Conservation (phyloP, 2,797 vertebrate species). For the Chrosomus eos region DNA sequence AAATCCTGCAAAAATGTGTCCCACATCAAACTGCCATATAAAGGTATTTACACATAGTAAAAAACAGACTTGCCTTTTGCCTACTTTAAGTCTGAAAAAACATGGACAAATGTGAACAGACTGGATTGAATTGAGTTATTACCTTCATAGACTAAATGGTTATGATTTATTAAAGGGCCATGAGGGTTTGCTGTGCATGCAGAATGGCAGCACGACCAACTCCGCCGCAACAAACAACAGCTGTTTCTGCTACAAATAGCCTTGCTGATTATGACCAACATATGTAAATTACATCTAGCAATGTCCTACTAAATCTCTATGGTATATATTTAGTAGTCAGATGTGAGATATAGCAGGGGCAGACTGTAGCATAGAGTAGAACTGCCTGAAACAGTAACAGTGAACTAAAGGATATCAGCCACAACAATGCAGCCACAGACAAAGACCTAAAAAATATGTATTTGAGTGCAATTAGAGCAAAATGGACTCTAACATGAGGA, state of each 20-base stretch:
- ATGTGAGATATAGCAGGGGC: constrained; percentile 1
- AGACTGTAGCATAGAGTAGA: neutral
- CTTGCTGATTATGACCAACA: constrained; percentile 45
- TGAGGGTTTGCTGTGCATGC: constrained; percentile 21
- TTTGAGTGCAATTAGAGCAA: constrained; percentile 35
- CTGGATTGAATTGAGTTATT: constrained; percentile 27
- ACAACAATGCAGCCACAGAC: constrained; percentile 21
- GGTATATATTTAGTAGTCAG: constrained; percentile 21
- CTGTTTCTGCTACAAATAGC: constrained; percentile 48
- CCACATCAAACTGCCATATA: neutral
- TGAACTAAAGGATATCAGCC: constrained; percentile 2
- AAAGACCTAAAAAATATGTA: neutral
- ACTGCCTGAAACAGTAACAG: neutral
- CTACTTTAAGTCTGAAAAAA: neutral
- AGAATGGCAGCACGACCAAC: constrained; percentile 7
- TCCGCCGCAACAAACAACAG: constrained; percentile 46
- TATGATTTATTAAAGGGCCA: constrained; percentile 37
- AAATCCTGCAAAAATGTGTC: neutral
- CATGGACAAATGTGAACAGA: neutral
- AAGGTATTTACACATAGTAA: neutral
- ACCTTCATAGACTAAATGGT: constrained; percentile 28
- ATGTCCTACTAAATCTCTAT: constrained; percentile 31
- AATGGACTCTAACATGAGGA: constrained; percentile 4
- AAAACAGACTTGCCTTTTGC: constrained; percentile 4
- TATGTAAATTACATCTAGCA: constrained; percentile 42